Evolutionary conservation across 2,888 invertebrate genomes (phyloP), one percentile per base, ranked within the genome.

Genomic region (Drosophila helvetica): DNA sequence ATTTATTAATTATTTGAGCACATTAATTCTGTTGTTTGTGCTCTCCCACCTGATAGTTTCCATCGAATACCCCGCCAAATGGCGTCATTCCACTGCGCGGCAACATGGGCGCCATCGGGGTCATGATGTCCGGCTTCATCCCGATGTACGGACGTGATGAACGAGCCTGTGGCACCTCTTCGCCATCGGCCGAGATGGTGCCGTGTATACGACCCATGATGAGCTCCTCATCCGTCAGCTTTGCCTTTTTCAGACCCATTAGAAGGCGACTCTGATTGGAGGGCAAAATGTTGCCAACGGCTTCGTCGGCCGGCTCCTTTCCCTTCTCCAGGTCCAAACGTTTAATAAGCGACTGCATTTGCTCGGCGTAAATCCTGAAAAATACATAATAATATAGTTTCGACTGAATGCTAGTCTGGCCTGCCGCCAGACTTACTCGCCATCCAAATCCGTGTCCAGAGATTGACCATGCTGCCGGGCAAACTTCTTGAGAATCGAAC

Each of bases 391-490:
- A 4, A 2, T 1, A 5, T 0, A 46, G 42, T 46, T 43, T 17
- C 27, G 33, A 1, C 25, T 1, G 2, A 18, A 6, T 33, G 0
- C 3, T 15, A 5, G 3, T 6, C 5, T 0, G 15, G 0, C 4
- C 1, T 7, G n/a, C 6, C 1, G 1, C 0, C 0, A 9, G 8
- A 77, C 88, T 85, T 90, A 94, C 94, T 93, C 93, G 86, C 93
- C 94, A 92, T 94, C 94, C 77, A 94, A 86, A 83, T 94, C 93
- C 52, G 90, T 90, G 83, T 94, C 94, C 27, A 90, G 64, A 9
- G 90, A 77, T 10, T 72, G 86, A 38, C 88, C 91, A 60, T 88
- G 91, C 75, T 77, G 86, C 76, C 90, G 88, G 45, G 88, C 83
- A 64, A 90, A 90, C 38, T 91, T 89, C 69, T 91, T 89, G 0